These are phyloP conservation scores for Chaetodon auriga DNA, from an alignment of 2,113 vertebrate species.

Conservation along the genomic window DNA sequence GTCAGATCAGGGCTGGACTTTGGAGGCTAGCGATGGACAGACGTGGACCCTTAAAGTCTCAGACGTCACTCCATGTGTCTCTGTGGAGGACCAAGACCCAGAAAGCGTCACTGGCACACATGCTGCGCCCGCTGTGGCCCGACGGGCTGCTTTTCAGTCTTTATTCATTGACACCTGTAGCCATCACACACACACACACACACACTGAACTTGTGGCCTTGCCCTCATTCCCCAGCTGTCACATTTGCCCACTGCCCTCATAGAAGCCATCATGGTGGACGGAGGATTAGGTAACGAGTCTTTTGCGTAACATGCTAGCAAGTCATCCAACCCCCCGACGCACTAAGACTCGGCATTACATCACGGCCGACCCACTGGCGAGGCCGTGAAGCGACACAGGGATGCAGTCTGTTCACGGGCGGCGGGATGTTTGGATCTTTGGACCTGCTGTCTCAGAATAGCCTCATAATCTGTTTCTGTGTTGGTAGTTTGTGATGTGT, in stretches of 20 bases:
- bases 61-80: not conserved
- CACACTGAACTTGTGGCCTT: not conserved
- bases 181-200: too few relatives aligned
- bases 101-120: not conserved
- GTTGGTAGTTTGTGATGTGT: not conserved
- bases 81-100: not conserved
- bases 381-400: constrained; percentile 30
- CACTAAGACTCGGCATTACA: constrained; percentile 24
- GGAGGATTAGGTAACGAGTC: constrained; percentile 49
- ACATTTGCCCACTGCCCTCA: constrained; percentile 51
- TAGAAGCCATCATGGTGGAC: not conserved
- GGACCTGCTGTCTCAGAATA: not conserved
- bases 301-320: constrained; percentile 55
- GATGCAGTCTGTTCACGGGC: not conserved
- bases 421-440: not conserved
- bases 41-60: not conserved
- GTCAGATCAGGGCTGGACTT: not conserved
- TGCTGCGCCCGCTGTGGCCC: not conserved
- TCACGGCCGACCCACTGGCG: constrained; percentile 20
- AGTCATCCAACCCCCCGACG: constrained; percentile 18
- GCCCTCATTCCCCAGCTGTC: constrained; percentile 50
- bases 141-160: not conserved
- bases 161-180: too few relatives aligned
- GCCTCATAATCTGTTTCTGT: not conserved
- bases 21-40: not conserved